Conservation (phyloP, 1,140 invertebrate genomes). For the Caerostris darwini region DNA sequence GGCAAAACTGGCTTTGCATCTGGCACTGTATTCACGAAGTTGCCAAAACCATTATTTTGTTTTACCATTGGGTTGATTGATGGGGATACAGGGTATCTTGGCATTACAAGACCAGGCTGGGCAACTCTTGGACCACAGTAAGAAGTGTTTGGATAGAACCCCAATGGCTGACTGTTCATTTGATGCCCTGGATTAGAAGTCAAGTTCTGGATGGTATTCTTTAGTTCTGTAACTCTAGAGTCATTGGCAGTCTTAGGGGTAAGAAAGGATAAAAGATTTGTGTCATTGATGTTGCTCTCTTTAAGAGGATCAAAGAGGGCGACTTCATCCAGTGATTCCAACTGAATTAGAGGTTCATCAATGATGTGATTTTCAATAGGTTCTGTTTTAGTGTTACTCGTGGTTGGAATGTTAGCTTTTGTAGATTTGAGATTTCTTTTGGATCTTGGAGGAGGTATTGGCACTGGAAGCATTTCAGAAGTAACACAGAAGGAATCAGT, state of each 20-base stretch:
- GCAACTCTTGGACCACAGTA: slow-evolving; percentile 60
- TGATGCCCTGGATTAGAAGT: background rate
- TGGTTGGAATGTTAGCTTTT: background rate
- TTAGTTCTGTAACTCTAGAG: slow-evolving; percentile 58
- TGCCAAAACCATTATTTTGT: slow-evolving; percentile 48
- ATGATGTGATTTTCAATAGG: background rate
- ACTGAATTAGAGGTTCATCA: slow-evolving; percentile 63
- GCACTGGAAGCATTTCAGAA: slow-evolving; percentile 13
- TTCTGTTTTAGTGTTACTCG: background rate
- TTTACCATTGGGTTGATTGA: too few relatives aligned
- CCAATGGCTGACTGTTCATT: background rate
- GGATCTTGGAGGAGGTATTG: slow-evolving; percentile 60
- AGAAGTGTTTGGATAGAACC: slow-evolving; percentile 21
- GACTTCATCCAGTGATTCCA: slow-evolving; percentile 61
- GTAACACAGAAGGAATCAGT: slow-evolving; percentile 61
- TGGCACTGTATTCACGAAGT: slow-evolving; percentile 1
- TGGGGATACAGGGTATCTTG: background rate
- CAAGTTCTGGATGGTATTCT: slow-evolving; percentile 67
- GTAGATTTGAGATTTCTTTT: slow-evolving; percentile 10
- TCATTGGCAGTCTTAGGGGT: slow-evolving; percentile 2
- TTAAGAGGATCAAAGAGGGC: slow-evolving; percentile 65
- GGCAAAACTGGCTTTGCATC: slow-evolving; percentile 57
- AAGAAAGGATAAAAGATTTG: slow-evolving; percentile 38
- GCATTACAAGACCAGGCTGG: slow-evolving; percentile 30
- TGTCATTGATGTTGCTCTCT: slow-evolving; percentile 41